Evolutionary conservation across 2,113 vertebrate species (phyloP).

Genomic region (Microtus richardsoni): DNA sequence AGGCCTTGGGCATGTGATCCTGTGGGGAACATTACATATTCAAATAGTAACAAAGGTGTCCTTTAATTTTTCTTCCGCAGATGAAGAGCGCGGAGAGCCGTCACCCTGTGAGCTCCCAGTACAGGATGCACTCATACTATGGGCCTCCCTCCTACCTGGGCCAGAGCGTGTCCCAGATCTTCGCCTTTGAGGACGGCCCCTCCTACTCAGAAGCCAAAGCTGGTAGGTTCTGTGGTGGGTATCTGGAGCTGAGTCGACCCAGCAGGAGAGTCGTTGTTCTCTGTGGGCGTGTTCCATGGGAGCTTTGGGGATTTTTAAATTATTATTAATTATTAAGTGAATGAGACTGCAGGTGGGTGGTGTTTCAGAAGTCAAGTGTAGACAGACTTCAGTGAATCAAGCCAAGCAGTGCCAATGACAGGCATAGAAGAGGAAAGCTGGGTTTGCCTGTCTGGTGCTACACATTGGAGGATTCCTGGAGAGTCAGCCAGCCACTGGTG

Average conservation of each 20-base stretch:
- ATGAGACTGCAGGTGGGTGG: not conserved
- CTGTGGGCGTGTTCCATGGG: not conserved
- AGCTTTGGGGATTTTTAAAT: constrained; percentile 29
- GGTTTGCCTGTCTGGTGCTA: not conserved
- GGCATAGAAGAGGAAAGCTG: not conserved
- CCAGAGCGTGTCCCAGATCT: constrained; percentile 91
- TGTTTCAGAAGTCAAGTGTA: not conserved
- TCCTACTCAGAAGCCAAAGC: constrained; percentile 88
- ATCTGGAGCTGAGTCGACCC: not conserved
- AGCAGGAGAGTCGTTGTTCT: not conserved
- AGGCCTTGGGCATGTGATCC: not conserved
- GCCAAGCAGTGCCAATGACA: not conserved
- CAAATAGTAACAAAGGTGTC: not conserved
- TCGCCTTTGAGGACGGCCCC: constrained; percentile 90
- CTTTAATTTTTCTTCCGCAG: constrained; percentile 79
- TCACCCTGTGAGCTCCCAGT: constrained; percentile 91
- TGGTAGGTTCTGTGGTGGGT: constrained; percentile 87
- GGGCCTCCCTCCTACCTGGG: constrained; percentile 91
- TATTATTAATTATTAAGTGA: no score
- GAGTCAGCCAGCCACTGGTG: not conserved
- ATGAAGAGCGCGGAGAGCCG: constrained; percentile 90
- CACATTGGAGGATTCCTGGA: not conserved
- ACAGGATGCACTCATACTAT: constrained; percentile 96
- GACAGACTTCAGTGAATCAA: not conserved
- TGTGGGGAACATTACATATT: not conserved